phyloP scores from a whole-genome alignment of 2,113 vertebrate species.

The Telmatochromis sp. region DNA sequence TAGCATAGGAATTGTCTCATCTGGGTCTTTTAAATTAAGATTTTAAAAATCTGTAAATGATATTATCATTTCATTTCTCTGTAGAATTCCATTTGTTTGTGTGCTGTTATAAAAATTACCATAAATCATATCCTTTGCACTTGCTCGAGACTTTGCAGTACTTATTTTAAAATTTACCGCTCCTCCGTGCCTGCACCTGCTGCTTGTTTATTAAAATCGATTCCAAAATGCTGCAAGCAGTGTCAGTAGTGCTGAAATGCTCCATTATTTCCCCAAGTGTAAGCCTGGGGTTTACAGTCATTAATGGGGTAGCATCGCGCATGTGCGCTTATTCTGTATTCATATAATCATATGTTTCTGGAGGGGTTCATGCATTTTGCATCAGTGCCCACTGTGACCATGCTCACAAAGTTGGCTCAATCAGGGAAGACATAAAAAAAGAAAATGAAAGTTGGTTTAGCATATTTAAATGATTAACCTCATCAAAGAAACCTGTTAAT shows the following conservation, averaged over 20 bases:
- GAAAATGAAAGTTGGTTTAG: neutral
- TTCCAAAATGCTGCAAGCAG: constrained; percentile 19
- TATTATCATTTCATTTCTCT: neutral
- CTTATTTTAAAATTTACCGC: neutral
- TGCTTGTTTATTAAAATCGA: constrained; percentile 6
- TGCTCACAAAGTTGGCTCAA: neutral
- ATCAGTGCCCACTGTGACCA: neutral
- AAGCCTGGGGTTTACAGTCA: neutral
- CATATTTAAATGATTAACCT: neutral
- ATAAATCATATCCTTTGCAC: neutral
- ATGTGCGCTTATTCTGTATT: neutral
- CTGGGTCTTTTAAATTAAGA: neutral
- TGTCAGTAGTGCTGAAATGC: constrained; percentile 21
- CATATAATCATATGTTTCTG: neutral
- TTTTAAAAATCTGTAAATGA: neutral
- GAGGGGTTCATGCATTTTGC: constrained; percentile 15
- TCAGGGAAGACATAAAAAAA: neutral
- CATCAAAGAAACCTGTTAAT: neutral
- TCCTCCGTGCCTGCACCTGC: constrained; percentile 2
- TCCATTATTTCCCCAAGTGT: constrained; percentile 19
- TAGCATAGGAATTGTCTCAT: neutral
- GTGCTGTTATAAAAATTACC: neutral
- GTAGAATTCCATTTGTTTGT: neutral
- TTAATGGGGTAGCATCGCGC: constrained; percentile 15
- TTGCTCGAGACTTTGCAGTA: neutral